Conservation (phyloP, 2,888 invertebrate genomes). For the Arctia plantaginis region DNA sequence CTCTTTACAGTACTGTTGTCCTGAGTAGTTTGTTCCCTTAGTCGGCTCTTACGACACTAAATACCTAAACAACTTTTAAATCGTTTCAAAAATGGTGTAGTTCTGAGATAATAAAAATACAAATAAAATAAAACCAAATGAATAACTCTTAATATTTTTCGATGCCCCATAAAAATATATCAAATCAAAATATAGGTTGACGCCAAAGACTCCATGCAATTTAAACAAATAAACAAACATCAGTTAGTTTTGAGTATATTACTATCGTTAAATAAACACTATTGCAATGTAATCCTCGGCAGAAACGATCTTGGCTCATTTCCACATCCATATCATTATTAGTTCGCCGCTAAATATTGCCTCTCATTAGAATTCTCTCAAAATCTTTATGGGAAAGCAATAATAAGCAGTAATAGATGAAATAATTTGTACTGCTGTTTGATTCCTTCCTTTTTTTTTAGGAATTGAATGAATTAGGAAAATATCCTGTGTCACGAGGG, state of each 20-base stretch:
- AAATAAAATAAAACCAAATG: not conserved
- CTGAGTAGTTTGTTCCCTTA: too few relatives aligned
- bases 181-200: not conserved
- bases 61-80: too few relatives aligned
- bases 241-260: not conserved
- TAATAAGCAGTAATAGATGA: too few relatives aligned
- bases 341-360: conserved; percentile 39
- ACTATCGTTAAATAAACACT: not conserved
- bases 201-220: not conserved
- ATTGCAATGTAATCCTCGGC: not conserved
- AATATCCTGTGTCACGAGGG: too few relatives aligned
- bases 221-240: not conserved
- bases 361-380: conserved; percentile 29
- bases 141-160: not conserved
- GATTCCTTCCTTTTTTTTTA: too few relatives aligned
- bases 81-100: too few relatives aligned
- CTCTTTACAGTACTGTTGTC: too few relatives aligned
- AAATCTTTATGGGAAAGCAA: conserved; percentile 14
- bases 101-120: too few relatives aligned
- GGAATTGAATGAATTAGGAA: too few relatives aligned
- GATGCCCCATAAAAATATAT: not conserved
- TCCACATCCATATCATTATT: conserved; percentile 34
- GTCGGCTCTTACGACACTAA: too few relatives aligned
- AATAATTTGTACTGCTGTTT: too few relatives aligned
- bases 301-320: conserved; percentile 37